Evolutionary conservation across 2,888 invertebrate genomes (phyloP).

Genomic region (Omphaloscelis lunosa): DNA sequence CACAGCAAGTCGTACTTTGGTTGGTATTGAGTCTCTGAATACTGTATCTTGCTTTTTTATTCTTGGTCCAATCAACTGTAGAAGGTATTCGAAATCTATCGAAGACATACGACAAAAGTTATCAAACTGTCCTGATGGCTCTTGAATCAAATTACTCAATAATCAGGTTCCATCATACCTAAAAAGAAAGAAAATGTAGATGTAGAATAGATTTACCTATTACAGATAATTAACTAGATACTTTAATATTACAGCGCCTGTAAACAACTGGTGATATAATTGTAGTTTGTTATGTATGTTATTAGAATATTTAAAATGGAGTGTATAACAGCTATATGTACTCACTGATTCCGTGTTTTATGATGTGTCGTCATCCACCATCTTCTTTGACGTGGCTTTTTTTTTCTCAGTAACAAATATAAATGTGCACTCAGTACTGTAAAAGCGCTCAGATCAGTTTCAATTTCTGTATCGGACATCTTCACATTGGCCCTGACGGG

Average conservation of each 20-base stretch:
- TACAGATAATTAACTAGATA: too few relatives aligned
- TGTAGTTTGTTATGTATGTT: constrained; percentile 3
- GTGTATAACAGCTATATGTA: too few relatives aligned
- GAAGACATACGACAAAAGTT: constrained; percentile 32
- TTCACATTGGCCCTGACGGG: constrained; percentile 49
- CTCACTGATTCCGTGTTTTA: too few relatives aligned
- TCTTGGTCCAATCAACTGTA: constrained; percentile 41
- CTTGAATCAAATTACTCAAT: constrained; percentile 33
- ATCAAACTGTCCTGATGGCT: constrained; percentile 32
- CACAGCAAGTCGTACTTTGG: constrained; percentile 31
- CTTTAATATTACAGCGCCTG: constrained; percentile 26
- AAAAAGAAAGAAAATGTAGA: constrained; percentile 16
- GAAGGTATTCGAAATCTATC: constrained; percentile 51
- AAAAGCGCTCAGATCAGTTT: constrained; percentile 40
- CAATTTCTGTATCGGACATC: constrained; percentile 44
- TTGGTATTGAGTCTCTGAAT: constrained; percentile 28
- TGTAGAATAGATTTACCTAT: too few relatives aligned
- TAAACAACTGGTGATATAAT: constrained; percentile 10
- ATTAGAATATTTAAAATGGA: constrained; percentile 4
- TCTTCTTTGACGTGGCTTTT: too few relatives aligned
- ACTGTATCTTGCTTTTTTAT: constrained; percentile 31
- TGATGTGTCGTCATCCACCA: neutral
- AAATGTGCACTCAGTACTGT: constrained; percentile 25
- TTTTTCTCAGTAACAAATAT: constrained; percentile 27
- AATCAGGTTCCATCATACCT: constrained; percentile 34